Percentiles rank a stretch among this genome's conserved stretches.
Evolutionary conservation across 2,888 invertebrate genomes (phyloP).

Genomic region (Drosophila cracens): DNA sequence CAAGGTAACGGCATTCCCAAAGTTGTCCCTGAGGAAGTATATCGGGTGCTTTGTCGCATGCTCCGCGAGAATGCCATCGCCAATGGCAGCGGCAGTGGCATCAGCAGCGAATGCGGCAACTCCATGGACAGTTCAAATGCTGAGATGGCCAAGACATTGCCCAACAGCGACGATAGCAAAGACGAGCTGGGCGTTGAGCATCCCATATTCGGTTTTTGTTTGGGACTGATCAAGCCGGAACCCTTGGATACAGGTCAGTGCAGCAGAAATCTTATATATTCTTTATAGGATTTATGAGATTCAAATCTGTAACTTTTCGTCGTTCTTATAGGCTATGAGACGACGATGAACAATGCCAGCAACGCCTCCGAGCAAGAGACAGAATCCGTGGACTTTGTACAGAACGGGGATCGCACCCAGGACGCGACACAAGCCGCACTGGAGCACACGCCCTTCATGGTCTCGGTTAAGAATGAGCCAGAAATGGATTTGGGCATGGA

Average conservation of each 20-base stretch:
- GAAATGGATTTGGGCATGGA: constrained; percentile 65
- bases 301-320: neutral
- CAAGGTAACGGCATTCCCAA: constrained; percentile 83
- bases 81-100: constrained; percentile 38
- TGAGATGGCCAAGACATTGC: constrained; percentile 25
- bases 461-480: constrained; percentile 63
- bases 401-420: constrained; percentile 3
- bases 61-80: constrained; percentile 47
- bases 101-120: constrained; percentile 67
- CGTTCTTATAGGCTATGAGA: constrained; percentile 72
- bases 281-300: neutral
- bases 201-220: constrained; percentile 83
- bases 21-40: constrained; percentile 80
- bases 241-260: constrained; percentile 81
- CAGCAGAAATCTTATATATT: neutral
- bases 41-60: constrained; percentile 79
- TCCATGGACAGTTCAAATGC: constrained; percentile 69
- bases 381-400: constrained; percentile 48
- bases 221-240: constrained; percentile 82
- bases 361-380: constrained; percentile 57
- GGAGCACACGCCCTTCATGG: constrained; percentile 66
- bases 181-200: constrained; percentile 74
- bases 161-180: constrained; percentile 30
- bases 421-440: constrained; percentile 11
- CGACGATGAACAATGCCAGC: constrained; percentile 36